Evolutionary conservation across 2,888 invertebrate species (phyloP), one percentile per base, ranked within the genome.

Genomic region (Xestobium rufovillosum): DNA sequence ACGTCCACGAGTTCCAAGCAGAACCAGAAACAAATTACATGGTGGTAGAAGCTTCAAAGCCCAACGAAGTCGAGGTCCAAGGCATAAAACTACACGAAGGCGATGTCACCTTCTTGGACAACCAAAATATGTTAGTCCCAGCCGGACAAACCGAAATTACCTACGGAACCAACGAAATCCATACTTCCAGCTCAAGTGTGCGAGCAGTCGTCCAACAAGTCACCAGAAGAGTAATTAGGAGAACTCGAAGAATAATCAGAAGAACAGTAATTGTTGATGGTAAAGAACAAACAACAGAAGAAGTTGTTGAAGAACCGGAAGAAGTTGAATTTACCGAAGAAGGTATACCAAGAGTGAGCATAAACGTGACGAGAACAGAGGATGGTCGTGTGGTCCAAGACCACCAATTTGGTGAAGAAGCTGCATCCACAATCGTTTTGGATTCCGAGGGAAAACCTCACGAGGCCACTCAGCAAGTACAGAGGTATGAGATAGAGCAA

Each of bases 231-330:
- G 76, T 85, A n/a, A 78, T 86, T 3, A 73, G 78, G 41, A 84
- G 80, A 50, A 80, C 80, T 10, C 71, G 82, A 30, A 77, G 81
- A 44, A 82, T 87, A 11, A 82, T 89, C 34, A 74, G 83, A 35
- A 77, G 80, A 46, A 75, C 84, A 2, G 80, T 82, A 1, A 78
- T 87, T 3, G 76, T 88, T 39, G 81, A 89, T 58, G 89, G 89
- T 0, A 83, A 85, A 63, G 89, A 89, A 65, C 81, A 82, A 42
- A 75, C 85, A 0, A 80, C 80, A 4, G 89, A 89, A 63, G 88
- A 89, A 66, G 66, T 88, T 1, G 71, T 88, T 27, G 89, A 89
- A 55, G 88, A 88, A 60, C 89, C 89, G 0, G 88, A 83, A 54
- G 78, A 80, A 59, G 68, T 83, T 3, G 82, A 83, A 64, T 70